A percentile compares a stretch with the other conserved stretches of the same genome.
phyloP scores from a whole-genome alignment of 2,113 vertebrate species.

The Egretta garzetta region DNA sequence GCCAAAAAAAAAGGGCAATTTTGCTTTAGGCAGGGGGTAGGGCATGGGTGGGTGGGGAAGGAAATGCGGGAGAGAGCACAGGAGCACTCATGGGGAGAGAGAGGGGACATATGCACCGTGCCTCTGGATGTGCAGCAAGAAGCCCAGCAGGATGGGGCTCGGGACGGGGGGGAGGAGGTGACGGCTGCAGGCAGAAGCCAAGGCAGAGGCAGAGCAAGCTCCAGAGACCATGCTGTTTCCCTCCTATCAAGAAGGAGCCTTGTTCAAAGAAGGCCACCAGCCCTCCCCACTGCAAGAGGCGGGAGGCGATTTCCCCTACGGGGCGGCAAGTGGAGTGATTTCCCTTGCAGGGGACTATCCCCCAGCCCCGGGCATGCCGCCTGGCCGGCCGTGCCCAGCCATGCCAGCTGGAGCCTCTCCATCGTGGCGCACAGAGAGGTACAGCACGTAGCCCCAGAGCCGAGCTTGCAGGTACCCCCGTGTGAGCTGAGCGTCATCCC shows the following conservation, averaged over 20 bases:
- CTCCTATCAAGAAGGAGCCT: neutral
- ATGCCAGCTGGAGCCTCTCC: neutral
- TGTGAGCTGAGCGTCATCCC: neutral
- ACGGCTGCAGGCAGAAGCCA: neutral
- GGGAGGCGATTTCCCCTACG: rapidly evolving
- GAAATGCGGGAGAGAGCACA: neutral
- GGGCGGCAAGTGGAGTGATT: neutral
- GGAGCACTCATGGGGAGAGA: neutral
- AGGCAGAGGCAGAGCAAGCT: neutral
- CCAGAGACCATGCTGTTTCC: neutral
- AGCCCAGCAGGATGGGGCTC: neutral
- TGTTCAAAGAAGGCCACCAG: neutral
- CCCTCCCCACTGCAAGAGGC: neutral
- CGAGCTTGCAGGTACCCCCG: neutral
- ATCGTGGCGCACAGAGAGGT: rapidly evolving
- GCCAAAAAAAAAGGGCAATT: constrained; percentile 23
- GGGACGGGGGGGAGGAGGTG: neutral
- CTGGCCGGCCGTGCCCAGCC: neutral
- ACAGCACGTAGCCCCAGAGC: neutral
- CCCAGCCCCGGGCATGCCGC: rapidly evolving
- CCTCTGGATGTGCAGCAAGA: neutral
- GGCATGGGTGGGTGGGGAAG: neutral
- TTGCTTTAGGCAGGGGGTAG: constrained; percentile 3
- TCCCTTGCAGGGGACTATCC: neutral
- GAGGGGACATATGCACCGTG: neutral